A percentile compares a stretch with the other conserved stretches of the same genome.
These are phyloP conservation scores for Phenganax subtilis DNA, from an alignment of 92 coral and sea anemone species.

Conservation along the genomic window DNA sequence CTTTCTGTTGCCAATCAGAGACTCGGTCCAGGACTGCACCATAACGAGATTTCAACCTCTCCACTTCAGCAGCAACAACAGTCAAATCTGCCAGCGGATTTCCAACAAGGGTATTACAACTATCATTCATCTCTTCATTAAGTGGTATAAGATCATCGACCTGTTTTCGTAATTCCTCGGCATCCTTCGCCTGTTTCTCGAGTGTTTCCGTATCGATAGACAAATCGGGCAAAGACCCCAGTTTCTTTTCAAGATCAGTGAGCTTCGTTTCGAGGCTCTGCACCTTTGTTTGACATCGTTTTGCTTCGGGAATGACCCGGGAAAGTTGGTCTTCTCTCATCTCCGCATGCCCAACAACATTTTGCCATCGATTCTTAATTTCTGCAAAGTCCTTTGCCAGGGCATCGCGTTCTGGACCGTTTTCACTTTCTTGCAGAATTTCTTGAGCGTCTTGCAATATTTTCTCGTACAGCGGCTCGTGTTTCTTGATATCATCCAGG, in stretches of 20 bases:
- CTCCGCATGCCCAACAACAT: constrained; percentile 54
- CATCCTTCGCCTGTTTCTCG: constrained; percentile 72
- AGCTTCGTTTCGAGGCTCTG: constrained; percentile 52
- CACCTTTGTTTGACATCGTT: constrained; percentile 65
- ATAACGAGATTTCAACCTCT: constrained; percentile 25
- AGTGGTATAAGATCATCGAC: constrained; percentile 7
- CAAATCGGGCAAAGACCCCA: constrained; percentile 51
- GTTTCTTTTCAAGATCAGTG: constrained; percentile 30
- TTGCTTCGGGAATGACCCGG: constrained; percentile 60
- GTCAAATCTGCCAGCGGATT: constrained; percentile 39
- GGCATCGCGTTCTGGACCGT: constrained; percentile 76
- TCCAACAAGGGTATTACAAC: constrained; percentile 29
- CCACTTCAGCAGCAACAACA: constrained; percentile 37
- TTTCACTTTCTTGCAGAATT: constrained; percentile 57
- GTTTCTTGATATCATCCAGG: constrained; percentile 68
- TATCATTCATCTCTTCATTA: constrained; percentile 34
- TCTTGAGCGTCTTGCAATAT: constrained; percentile 67
- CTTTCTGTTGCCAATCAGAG: constrained; percentile 25
- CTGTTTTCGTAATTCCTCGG: background rate
- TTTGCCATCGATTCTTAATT: constrained; percentile 71
- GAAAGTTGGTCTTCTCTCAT: constrained; percentile 63
- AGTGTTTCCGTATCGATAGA: constrained; percentile 60
- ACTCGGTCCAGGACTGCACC: constrained; percentile 7
- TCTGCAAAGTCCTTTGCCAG: constrained; percentile 65
- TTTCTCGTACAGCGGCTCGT: constrained; percentile 69